These are phyloP conservation scores for Emydocephalus ijimae DNA, from an alignment of 2,113 vertebrate genomes.

Conservation along the genomic window DNA sequence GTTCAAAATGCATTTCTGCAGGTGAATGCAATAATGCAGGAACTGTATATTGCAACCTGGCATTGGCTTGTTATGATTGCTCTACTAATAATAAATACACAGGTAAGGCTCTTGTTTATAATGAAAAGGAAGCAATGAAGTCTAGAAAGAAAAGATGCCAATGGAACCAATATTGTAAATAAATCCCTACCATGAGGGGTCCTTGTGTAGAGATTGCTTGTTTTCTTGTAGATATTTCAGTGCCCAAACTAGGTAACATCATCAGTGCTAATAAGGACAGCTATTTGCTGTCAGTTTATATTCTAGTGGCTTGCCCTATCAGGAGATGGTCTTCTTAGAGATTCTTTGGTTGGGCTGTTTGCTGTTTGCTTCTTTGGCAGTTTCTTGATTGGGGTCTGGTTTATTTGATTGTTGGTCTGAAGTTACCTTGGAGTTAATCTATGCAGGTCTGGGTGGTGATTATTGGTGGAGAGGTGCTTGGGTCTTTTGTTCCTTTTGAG, in stretches of 20 bases:
- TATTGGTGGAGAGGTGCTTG: not conserved
- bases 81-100: not conserved
- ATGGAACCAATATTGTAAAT: not conserved
- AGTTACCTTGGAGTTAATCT: not conserved
- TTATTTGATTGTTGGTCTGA: not conserved
- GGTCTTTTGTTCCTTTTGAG: not conserved
- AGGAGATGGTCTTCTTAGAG: not conserved
- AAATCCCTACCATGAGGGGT: not conserved
- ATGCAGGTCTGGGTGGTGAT: not conserved
- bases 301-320: not conserved
- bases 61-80: not conserved
- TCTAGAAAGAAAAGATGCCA: not conserved
- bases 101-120: not conserved
- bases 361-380: not conserved
- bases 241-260: not conserved
- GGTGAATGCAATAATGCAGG: not conserved
- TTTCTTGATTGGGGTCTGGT: not conserved
- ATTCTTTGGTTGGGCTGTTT: not conserved
- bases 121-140: not conserved
- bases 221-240: not conserved
- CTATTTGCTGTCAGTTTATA: not conserved
- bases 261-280: not conserved
- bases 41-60: not conserved
- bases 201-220: not conserved
- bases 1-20: not conserved